phyloP scores from a whole-genome alignment of 2,113 vertebrate genomes.

The Varanus komodoensis region DNA sequence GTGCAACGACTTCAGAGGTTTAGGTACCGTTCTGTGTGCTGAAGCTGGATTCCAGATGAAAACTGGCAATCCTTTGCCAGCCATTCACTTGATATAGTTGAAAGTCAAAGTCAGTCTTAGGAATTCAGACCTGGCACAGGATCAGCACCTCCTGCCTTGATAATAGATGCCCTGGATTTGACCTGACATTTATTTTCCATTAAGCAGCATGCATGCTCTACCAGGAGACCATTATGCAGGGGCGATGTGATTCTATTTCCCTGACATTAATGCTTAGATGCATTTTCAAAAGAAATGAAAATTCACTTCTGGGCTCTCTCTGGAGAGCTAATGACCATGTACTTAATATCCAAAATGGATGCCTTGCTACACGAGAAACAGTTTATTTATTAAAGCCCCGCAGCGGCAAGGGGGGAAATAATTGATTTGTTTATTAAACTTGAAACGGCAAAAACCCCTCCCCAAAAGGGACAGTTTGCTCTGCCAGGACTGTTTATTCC shows the following conservation, averaged over 20 bases:
- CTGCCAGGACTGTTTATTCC: background rate
- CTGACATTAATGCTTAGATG: background rate
- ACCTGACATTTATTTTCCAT: conserved; percentile 40
- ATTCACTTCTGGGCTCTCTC: background rate
- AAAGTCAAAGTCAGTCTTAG: conserved; percentile 23
- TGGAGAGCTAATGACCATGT: conserved; percentile 7
- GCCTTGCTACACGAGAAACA: background rate
- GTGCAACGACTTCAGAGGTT: background rate
- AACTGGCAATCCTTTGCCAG: background rate
- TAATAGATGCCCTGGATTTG: background rate
- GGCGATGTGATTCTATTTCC: background rate
- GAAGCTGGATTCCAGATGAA: background rate
- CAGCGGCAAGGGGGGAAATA: background rate
- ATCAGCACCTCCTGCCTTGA: conserved; percentile 21
- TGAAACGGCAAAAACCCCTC: background rate
- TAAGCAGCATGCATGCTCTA: background rate
- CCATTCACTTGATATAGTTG: conserved; percentile 43
- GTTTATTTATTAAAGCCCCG: background rate
- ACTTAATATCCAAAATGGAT: conserved; percentile 14
- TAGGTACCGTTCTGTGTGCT: background rate
- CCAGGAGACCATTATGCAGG: background rate
- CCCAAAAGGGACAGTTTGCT: background rate
- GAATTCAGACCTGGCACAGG: conserved; percentile 25
- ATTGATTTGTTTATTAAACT: conserved; percentile 11
- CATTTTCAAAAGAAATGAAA: background rate